These are phyloP conservation scores for Drosophila fungiperda DNA, from an alignment of 2,888 invertebrate species.

Conservation along the genomic window DNA sequence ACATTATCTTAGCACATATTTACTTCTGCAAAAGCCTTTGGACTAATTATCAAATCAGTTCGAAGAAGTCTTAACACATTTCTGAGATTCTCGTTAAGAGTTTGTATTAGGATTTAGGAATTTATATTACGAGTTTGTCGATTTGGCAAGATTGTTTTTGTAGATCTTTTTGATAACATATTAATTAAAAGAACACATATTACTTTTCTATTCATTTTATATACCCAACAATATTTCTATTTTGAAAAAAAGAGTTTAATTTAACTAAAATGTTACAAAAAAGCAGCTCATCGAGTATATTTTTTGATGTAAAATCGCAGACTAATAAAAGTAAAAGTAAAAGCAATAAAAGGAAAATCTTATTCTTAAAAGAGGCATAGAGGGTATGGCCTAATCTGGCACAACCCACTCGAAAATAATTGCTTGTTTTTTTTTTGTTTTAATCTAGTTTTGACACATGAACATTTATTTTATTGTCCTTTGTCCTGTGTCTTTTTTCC, in stretches of 20 bases:
- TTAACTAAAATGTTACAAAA: too few species aligned
- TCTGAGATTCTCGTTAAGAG: too few species aligned
- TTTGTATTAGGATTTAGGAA: neutral
- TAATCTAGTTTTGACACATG: slow-evolving; percentile 6
- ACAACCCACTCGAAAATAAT: neutral
- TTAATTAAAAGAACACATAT: neutral
- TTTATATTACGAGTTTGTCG: neutral
- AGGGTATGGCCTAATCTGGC: neutral
- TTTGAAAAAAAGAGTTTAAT: neutral
- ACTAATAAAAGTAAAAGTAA: too few species aligned
- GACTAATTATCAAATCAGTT: too few species aligned
- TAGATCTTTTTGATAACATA: neutral
- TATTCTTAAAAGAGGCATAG: too few species aligned
- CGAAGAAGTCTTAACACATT: too few species aligned
- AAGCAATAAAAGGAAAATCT: too few species aligned
- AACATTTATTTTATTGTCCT: neutral
- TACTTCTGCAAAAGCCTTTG: too few species aligned
- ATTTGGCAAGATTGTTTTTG: neutral
- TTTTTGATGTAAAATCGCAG: too few species aligned
- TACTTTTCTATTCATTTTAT: neutral
- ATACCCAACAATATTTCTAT: neutral
- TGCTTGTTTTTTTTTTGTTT: neutral
- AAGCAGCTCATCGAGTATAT: too few species aligned
- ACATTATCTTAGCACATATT: too few species aligned
- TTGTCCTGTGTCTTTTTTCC: neutral